Conservation (phyloP, 2,888 invertebrate species). For the Bombyx huttoni region DNA sequence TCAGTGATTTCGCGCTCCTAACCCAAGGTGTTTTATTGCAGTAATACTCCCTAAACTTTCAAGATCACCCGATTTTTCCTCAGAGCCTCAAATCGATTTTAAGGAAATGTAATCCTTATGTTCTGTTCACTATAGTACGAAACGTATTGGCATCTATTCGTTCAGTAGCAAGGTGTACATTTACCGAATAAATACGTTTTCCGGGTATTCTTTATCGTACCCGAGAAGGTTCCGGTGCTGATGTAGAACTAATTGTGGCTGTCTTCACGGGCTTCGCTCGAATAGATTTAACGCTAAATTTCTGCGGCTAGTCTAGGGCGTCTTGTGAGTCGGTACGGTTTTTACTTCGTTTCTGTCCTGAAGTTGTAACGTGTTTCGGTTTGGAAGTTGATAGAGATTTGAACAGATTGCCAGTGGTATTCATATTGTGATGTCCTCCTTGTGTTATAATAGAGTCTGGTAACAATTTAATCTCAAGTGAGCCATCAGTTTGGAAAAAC, state of each 20-base stretch:
- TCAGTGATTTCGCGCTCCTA: slow-evolving; percentile 43
- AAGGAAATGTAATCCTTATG: slow-evolving; percentile 9
- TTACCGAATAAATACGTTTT: slow-evolving; percentile 38
- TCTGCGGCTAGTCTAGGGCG: too few species aligned
- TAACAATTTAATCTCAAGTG: too few species aligned
- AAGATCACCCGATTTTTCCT: slow-evolving; percentile 18
- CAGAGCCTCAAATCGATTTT: slow-evolving; percentile 1
- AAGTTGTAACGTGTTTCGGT: too few species aligned
- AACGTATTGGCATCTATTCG: neutral
- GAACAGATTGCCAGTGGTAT: too few species aligned
- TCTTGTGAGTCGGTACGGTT: too few species aligned
- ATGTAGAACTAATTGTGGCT: slow-evolving; percentile 48
- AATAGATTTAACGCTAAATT: slow-evolving; percentile 13
- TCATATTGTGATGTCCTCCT: too few species aligned
- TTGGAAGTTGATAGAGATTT: too few species aligned
- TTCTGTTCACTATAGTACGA: slow-evolving; percentile 10
- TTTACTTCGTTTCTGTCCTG: too few species aligned
- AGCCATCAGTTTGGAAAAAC: too few species aligned
- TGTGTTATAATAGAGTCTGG: too few species aligned
- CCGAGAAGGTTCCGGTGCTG: slow-evolving; percentile 37
- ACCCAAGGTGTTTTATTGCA: slow-evolving; percentile 45
- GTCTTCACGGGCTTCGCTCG: slow-evolving; percentile 26
- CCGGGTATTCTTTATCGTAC: slow-evolving; percentile 43
- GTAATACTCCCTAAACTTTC: slow-evolving; percentile 26
- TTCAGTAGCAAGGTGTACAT: slow-evolving; percentile 11